Evolutionary conservation across 2,113 vertebrate genomes (phyloP), one percentile per base, ranked within the genome.

Genomic region (Otus sunia): DNA sequence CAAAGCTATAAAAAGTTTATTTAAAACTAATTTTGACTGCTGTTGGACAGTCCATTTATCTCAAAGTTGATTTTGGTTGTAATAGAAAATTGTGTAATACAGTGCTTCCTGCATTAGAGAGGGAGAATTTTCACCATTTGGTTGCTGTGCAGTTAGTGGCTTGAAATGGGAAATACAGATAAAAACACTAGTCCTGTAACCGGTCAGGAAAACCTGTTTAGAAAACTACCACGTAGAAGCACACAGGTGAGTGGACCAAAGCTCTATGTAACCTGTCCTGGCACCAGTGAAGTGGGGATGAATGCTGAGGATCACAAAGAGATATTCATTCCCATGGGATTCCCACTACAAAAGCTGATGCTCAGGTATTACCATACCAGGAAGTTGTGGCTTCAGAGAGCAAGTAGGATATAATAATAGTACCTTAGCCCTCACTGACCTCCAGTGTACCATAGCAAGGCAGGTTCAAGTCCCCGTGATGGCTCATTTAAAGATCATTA

Each of bases 21-120:
- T 96, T 92, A 2, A 89, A 94, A 94, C 89, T 85, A 78, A 89
- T 92, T 96, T 93, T 89, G 69, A 94, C 96, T 96, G 95, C 87
- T 93, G 79, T 89, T 95, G 73, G 56, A 87, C 80, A 93, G 91
- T 86, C 73, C 84, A 75, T 89, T 96, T 96, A 91, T 97, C 95
- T 97, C 69, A 86, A 93, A 93, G 67, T 84, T 94, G 94, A 93
- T 92, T 97, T 92, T 78, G 64, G 69, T 93, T 86, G 72, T 60
- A 81, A 74, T 3, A 80, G 26, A 91, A 92, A 95, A 94, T 76
- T 75, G 86, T 86, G 69, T 88, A 91, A 97, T 83, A 41, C 25
- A 41, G 41, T 52, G 49, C 41, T 73, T 69, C 74, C 85, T 96
- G 87, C 18, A 22, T 47, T 63, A 56, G 20, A 79, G 74, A 71